Evolutionary conservation across 1,140 invertebrate species (phyloP).

Genomic region (Phymastichus coffea): DNA sequence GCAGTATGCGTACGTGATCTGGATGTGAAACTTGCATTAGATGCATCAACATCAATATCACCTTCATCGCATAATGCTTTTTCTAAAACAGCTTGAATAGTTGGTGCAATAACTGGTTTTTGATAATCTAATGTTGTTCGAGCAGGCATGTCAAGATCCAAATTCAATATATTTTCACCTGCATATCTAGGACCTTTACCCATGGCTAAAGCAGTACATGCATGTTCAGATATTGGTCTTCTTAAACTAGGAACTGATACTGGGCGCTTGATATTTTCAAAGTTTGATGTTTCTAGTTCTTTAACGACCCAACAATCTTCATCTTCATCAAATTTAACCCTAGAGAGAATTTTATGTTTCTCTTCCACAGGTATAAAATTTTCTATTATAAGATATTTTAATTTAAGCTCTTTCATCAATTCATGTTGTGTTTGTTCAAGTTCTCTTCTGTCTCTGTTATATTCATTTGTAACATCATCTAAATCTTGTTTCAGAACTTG

Average conservation of each 20-base stretch:
- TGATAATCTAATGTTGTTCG: conserved; percentile 80
- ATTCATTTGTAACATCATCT: conserved; percentile 79
- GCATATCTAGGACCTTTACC: conserved; percentile 61
- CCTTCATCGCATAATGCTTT: conserved; percentile 72
- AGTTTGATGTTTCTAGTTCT: conserved; percentile 49
- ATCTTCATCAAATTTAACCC: conserved; percentile 84
- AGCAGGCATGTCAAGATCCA: conserved; percentile 79
- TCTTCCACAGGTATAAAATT: conserved; percentile 95
- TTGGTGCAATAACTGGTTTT: conserved; percentile 69
- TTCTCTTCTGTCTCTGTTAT: conserved; percentile 76
- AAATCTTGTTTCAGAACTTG: conserved; percentile 69
- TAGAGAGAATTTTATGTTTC: conserved; percentile 76
- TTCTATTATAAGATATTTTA: conserved; percentile 89
- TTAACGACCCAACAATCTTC: conserved; percentile 76
- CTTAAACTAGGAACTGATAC: conserved; percentile 64
- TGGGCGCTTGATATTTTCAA: conserved; percentile 60
- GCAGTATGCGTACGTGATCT: conserved; percentile 46
- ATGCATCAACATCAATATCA: conserved; percentile 71
- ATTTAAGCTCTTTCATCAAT: conserved; percentile 72
- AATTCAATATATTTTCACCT: conserved; percentile 80
- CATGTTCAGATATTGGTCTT: conserved; percentile 74
- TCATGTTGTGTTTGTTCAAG: conserved; percentile 79
- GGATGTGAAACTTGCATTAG: conserved; percentile 43
- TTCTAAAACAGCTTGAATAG: conserved; percentile 72
- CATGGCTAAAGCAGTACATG: conserved; percentile 63